Evolutionary conservation across 2,113 vertebrate genomes (phyloP), one percentile per base, ranked within the genome.

Genomic region (Corynorhinus townsendii): DNA sequence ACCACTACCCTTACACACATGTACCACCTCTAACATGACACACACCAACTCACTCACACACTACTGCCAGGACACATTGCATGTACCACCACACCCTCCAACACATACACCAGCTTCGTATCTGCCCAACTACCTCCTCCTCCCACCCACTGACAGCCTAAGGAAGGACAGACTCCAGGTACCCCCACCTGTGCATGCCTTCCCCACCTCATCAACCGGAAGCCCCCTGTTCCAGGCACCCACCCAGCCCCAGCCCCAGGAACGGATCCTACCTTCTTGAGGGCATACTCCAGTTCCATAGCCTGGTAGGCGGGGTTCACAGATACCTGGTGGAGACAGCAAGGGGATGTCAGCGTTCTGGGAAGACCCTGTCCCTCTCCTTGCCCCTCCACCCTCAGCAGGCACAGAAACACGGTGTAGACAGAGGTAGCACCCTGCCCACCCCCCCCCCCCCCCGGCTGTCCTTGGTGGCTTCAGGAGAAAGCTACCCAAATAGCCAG

Each of bases 241-340:
- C 72, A 40, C 26, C 7, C 22, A 10, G 16, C 11, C 17, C 35
- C 80, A 33, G 9, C 38, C 66, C 40, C 9, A 59, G 59, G 35
- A 80, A 20, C 0, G 1, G 19, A 9, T 49, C 30, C 72, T 95
- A 99, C 99, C 99, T 99, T 99, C 91, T 52, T 98, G 76, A 99
- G 90, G 2, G 98, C 98, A 94, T 98, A 98, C 96, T 99, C 99
- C 96, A 98, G 95, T 88, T 99, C 99, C 26, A 93, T 75, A 28
- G 97, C 30, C 95, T 99, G 99, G 97, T 99, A 99, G 7, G 99
- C 99, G 76, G 99, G 99, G 97, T 99, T 99, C 96, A 99, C 98
- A 49, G 99, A 98, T 0, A 99, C 99, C 99, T 99, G 89, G 19
- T 75, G 77, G 94, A 56, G 54, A 82, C 35, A 77, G 69, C 0